A percentile compares a stretch with the other conserved stretches of the same genome.
phyloP scores from a whole-genome alignment of 2,113 vertebrate genomes.

The Argyrosomus japonicus region DNA sequence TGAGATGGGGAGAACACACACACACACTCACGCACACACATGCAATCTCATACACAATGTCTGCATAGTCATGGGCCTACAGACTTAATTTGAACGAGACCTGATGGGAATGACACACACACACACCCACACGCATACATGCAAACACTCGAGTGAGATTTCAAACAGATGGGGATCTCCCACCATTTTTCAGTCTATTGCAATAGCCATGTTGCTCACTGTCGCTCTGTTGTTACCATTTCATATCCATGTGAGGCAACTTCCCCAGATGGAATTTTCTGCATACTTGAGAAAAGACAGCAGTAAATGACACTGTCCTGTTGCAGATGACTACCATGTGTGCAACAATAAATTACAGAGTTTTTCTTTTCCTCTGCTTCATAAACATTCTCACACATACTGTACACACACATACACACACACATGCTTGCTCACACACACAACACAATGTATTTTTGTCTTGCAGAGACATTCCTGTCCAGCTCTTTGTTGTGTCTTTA shows the following conservation, averaged over 20 bases:
- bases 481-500: constrained; percentile 78
- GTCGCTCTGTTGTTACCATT: constrained; percentile 59
- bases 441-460: constrained; percentile 67
- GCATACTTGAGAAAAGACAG: constrained; percentile 74
- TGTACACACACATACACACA: constrained; percentile 44
- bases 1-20: constrained; percentile 1
- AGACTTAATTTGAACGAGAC: constrained; percentile 21
- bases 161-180: constrained; percentile 62
- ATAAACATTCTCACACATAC: constrained; percentile 79
- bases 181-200: constrained; percentile 42
- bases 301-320: constrained; percentile 79
- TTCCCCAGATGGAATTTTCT: constrained; percentile 73
- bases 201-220: constrained; percentile 23
- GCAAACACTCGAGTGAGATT: constrained; percentile 13
- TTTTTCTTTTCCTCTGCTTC: constrained; percentile 73
- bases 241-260: constrained; percentile 67
- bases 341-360: constrained; percentile 77
- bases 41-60: neutral
- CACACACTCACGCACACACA: constrained; percentile 4
- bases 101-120: constrained; percentile 24
- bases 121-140: constrained; percentile 31
- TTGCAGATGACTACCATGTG: constrained; percentile 80
- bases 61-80: neutral
- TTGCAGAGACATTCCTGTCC: constrained; percentile 66
- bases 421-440: constrained; percentile 22